phyloP scores from a whole-genome alignment of 2,888 invertebrate species.

The Buathra laborator region DNA sequence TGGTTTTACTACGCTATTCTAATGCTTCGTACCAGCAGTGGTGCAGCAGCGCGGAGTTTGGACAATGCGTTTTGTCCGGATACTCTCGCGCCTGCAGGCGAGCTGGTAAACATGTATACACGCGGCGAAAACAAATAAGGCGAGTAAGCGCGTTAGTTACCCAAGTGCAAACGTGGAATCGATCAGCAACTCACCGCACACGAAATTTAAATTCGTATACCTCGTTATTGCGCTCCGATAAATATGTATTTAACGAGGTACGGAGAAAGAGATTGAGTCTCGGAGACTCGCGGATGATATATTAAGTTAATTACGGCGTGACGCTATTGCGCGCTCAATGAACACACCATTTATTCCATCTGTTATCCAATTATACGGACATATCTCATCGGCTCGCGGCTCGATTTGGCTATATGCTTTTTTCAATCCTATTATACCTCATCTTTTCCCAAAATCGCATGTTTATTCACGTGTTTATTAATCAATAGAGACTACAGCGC shows the following conservation, averaged over 20 bases:
- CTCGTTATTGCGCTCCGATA: conserved; percentile 66
- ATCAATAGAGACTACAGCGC: neutral
- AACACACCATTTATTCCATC: conserved; percentile 48
- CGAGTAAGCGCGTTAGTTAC: conserved; percentile 36
- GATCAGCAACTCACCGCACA: conserved; percentile 38
- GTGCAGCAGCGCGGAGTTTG: neutral
- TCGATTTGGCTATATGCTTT: neutral
- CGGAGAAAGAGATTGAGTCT: conserved; percentile 33
- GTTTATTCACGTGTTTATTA: conserved; percentile 1
- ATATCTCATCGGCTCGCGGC: conserved; percentile 1
- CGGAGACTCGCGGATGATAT: neutral
- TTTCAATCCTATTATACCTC: neutral
- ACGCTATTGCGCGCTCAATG: conserved; percentile 45
- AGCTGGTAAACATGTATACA: neutral
- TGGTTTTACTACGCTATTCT: neutral
- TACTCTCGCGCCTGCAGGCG: neutral
- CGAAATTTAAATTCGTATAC: conserved; percentile 13
- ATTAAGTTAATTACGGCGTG: conserved; percentile 67
- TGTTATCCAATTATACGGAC: conserved; percentile 59
- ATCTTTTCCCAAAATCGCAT: neutral
- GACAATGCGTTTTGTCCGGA: neutral
- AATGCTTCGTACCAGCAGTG: neutral
- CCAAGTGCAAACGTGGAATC: conserved; percentile 55
- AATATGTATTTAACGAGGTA: conserved; percentile 70
- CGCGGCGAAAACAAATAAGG: conserved; percentile 33